phyloP scores from a whole-genome alignment of 2,888 invertebrate genomes.

The Oasisia sp. region DNA sequence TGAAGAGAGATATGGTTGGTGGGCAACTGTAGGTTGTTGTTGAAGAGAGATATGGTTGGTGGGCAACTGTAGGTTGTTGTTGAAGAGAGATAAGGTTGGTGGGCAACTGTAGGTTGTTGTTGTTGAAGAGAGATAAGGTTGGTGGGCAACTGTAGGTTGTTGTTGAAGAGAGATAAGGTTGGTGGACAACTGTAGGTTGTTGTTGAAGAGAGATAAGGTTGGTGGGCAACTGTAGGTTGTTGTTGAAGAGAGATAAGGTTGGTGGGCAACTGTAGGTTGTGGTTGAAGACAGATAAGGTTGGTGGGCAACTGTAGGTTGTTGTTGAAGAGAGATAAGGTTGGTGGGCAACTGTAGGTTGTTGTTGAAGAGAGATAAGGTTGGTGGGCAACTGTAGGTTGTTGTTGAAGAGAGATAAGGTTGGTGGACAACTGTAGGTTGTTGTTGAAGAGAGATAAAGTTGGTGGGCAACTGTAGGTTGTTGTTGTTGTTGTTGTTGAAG shows the following conservation, averaged over 20 bases:
- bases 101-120: neutral
- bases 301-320: neutral
- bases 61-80: slow-evolving; percentile 50
- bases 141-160: neutral
- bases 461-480: neutral
- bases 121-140: slow-evolving; percentile 79
- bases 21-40: slow-evolving; percentile 50
- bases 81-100: slow-evolving; percentile 77
- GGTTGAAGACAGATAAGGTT: slow-evolving; percentile 78
- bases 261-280: neutral
- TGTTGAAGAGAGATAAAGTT: slow-evolving; percentile 78
- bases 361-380: slow-evolving; percentile 78
- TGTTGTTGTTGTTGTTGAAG: slow-evolving; percentile 73
- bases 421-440: neutral
- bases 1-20: slow-evolving; percentile 77
- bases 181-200: neutral
- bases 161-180: slow-evolving; percentile 78
- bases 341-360: neutral
- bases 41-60: slow-evolving; percentile 77
- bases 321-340: slow-evolving; percentile 78
- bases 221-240: neutral
- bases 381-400: neutral
- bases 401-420: slow-evolving; percentile 78
- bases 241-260: slow-evolving; percentile 78
- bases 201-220: slow-evolving; percentile 78